phyloP scores from a whole-genome alignment of 1,140 invertebrate species.

The Trichomalopsis sarcophagae region DNA sequence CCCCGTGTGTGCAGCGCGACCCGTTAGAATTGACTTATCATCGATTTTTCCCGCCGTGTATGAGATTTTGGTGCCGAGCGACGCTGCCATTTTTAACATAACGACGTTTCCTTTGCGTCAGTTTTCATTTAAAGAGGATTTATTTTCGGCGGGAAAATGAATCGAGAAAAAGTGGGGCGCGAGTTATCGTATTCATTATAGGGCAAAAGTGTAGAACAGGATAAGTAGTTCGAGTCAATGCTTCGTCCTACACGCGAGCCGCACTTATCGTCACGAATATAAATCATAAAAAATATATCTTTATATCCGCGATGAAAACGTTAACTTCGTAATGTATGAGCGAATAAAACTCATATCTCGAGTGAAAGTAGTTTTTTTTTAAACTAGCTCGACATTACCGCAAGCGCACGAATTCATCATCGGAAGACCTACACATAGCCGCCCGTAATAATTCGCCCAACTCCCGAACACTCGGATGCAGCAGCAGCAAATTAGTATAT shows the following conservation, averaged over 20 bases:
- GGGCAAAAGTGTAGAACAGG: neutral
- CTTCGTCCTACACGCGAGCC: neutral
- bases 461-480: neutral
- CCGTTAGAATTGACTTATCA: too few species aligned
- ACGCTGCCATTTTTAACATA: neutral
- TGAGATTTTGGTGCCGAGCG: neutral
- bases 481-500: constrained; percentile 28
- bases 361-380: too few species aligned
- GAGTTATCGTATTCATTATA: too few species aligned
- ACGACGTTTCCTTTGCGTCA: too few species aligned
- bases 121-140: neutral
- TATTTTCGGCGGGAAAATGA: too few species aligned
- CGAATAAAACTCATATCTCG: neutral
- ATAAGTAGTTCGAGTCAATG: constrained; percentile 33
- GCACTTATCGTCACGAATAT: neutral
- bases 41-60: neutral
- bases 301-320: neutral
- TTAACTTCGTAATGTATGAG: neutral
- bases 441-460: too few species aligned
- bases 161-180: too few species aligned
- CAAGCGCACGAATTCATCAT: too few species aligned
- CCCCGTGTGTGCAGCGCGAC: too few species aligned
- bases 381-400: too few species aligned
- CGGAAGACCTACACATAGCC: too few species aligned
- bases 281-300: neutral